phyloP scores from a whole-genome alignment of 2,113 vertebrate genomes.

The Hippocampus abdominalis region DNA sequence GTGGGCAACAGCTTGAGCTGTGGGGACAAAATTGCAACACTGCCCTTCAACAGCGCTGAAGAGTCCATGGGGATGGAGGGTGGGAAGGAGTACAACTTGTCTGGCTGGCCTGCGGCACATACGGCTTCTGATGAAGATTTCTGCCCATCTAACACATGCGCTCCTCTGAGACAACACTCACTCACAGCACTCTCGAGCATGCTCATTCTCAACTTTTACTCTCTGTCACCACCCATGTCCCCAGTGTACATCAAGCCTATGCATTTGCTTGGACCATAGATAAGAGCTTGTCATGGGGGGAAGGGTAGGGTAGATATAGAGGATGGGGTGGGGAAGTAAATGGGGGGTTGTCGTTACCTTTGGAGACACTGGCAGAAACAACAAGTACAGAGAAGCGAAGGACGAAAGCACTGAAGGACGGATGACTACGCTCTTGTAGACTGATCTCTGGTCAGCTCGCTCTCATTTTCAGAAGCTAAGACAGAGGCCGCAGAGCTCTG shows the following conservation, averaged over 20 bases:
- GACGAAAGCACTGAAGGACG: conserved; percentile 71
- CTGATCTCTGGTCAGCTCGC: conserved; percentile 77
- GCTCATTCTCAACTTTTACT: conserved; percentile 55
- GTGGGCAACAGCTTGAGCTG: background rate
- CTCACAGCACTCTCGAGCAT: conserved; percentile 41
- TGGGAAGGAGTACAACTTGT: background rate
- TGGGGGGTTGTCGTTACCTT: conserved; percentile 73
- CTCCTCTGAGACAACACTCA: conserved; percentile 16
- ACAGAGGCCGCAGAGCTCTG: conserved; percentile 73
- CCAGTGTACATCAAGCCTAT: conserved; percentile 27
- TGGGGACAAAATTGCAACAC: background rate
- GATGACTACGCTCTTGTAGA: conserved; percentile 80
- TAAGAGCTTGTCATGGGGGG: conserved; percentile 55
- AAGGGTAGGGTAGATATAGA: conserved; percentile 45
- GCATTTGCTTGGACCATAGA: conserved; percentile 65
- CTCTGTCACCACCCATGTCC: conserved; percentile 24
- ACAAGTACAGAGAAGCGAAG: conserved; percentile 80
- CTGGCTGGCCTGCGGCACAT: conserved; percentile 2
- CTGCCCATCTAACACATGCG: conserved; percentile 2
- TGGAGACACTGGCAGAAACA: conserved; percentile 79
- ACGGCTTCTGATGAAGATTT: background rate
- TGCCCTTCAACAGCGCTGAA: background rate
- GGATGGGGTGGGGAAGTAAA: conserved; percentile 51
- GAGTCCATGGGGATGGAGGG: background rate
- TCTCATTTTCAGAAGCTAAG: conserved; percentile 78